A percentile compares a stretch with the other conserved stretches of the same genome.
phyloP scores from a whole-genome alignment of 2,888 invertebrate genomes.

The Euplagia quadripunctaria region DNA sequence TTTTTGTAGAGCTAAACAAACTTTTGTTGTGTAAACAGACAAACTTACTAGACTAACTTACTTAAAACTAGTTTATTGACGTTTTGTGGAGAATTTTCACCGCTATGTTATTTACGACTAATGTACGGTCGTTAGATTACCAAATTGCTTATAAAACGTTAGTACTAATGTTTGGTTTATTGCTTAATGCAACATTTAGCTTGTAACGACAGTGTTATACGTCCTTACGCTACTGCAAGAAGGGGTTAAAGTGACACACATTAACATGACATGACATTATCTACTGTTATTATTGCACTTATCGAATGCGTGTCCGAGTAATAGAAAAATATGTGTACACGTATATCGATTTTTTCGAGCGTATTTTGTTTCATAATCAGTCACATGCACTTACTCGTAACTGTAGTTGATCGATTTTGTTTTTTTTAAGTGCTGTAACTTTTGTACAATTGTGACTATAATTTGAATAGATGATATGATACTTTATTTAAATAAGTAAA shows the following conservation, averaged over 20 bases:
- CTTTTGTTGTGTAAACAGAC: too few species aligned
- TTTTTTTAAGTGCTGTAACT: too few species aligned
- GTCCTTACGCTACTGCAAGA: background rate
- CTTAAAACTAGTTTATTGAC: background rate
- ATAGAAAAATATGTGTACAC: background rate
- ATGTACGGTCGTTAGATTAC: conserved; percentile 1
- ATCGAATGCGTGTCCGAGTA: background rate
- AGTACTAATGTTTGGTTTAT: conserved; percentile 3
- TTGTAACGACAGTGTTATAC: background rate
- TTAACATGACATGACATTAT: too few species aligned
- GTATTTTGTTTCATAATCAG: too few species aligned
- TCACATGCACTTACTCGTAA: too few species aligned
- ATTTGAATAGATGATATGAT: too few species aligned
- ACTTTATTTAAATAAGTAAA: too few species aligned
- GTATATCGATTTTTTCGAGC: too few species aligned
- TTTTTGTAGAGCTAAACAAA: too few species aligned
- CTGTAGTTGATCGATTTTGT: too few species aligned
- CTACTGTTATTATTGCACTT: background rate
- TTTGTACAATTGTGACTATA: too few species aligned
- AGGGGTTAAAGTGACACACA: background rate
- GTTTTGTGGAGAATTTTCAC: conserved; percentile 5
- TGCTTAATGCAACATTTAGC: conserved; percentile 5
- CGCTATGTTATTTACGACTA: background rate
- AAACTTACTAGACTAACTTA: too few species aligned
- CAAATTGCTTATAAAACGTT: conserved; percentile 9